Base-by-base conservation (phyloP, 2,888 invertebrate species). In the Andrena minutula region DNA sequence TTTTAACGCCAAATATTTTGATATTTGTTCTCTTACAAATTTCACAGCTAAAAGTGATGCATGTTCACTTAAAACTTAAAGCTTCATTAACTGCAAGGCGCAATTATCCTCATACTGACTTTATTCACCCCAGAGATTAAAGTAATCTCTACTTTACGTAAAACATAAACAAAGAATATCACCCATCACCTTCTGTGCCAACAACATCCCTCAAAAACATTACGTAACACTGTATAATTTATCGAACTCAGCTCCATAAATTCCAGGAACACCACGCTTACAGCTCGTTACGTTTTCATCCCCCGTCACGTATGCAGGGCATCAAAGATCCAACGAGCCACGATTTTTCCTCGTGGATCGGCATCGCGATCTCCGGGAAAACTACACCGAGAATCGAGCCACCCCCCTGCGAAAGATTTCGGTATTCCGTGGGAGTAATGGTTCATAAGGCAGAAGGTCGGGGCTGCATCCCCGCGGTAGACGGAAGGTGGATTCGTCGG, bases 351-450 rank as follows among this genome's bases (percentile, higher is more conserved):
- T 30, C 53, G 10, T 16, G 26, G 30, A 26, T 28, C 12, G 32
- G 30, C 58, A 51, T 16, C 30, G n/a, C 28, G 35, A 61, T 73
- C 58, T 41, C 49, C 70, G 56, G 30, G 64, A 35, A 64, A 64
- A 68, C 73, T 61, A 63, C 72, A 53, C 56, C 49, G 83, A 76
- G 82, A 89, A 53, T 89, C 84, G 83, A 86, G 80, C 20, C 20
- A 16, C 16, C 41, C 16, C 68, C 66, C 49, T 65, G 68, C 60
- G 60, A 71, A 85, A 87, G 90, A 89, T 92, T 91, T 91, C 83
- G 82, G 89, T 89, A 91, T 91, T 90, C 89, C 79, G 72, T 61
- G 70, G 84, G 86, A 90, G 91, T 91, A 91, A 90, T 90, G 90
- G 90, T 68, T 81, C 88, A 85, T 84, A 87, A 86, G 82, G 85